Evolutionary conservation across 2,113 vertebrate species (phyloP), one percentile per base, ranked within the genome.

Genomic region (Halcyon senegalensis): DNA sequence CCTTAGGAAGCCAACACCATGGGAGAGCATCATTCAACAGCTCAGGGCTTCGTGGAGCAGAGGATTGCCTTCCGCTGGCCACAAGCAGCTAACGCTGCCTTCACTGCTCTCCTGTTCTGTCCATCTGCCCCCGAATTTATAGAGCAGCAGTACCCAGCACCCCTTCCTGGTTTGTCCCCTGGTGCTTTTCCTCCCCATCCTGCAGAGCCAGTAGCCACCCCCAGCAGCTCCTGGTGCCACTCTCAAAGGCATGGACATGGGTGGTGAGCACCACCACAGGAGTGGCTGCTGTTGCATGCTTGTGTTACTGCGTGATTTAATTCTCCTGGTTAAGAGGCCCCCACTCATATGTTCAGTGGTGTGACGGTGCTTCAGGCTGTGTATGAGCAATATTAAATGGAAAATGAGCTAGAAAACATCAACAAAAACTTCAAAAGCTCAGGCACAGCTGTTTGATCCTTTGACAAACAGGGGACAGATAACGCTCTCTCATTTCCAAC

Each of bases 161-260:
- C 16, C 7, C 13, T 76, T 66, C 72, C 69, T 1, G 1, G 4
- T 28, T 28, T 30, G 8, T 46, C 25, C 8, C 50, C 8, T 0
- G 0, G 16, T 43, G 50, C 9, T 33, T 62, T 74, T 37, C 27
- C 11, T 56, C 16, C 58, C 39, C 1, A 1, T 13, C 51, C 56
- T 31, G 33, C 46, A 16, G 5, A 0, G 2, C 37, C 3, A 1
- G 16, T 8, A 33, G 30, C 23, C 24, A 10, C 23, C 25, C 15
- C 21, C 1, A 0, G 46, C 55, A 58, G 17, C 41, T 60, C 35
- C 33, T 2, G 2, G 35, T 30, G 35, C 31, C 41, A 11, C 4
- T 21, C 2, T 3, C 7, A 1, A 0, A 6, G 44, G n/a, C 37
- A n/a, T 0, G 1, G 55, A 12, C 30, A 9, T 0, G 0, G 41